phyloP scores from a whole-genome alignment of 2,113 vertebrate species.

The Microtus ochrogaster region DNA sequence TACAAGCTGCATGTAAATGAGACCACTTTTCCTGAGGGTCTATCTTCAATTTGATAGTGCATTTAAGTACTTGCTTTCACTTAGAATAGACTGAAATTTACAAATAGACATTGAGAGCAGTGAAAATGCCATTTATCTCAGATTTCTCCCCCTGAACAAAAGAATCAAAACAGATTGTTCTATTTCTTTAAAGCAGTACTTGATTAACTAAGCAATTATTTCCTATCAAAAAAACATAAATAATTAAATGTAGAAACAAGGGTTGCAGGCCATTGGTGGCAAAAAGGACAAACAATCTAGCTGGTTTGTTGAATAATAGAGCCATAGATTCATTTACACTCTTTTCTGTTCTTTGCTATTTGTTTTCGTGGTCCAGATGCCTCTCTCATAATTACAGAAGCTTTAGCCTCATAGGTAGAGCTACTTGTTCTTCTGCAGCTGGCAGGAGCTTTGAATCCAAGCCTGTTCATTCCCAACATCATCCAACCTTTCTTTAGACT shows the following conservation, averaged over 20 bases:
- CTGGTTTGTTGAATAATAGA: conserved; percentile 19
- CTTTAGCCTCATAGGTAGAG: not conserved
- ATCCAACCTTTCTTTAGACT: not conserved
- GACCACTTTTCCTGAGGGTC: conserved; percentile 76
- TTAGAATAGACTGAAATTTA: conserved; percentile 76
- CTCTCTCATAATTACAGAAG: not conserved
- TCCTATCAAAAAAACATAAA: conserved; percentile 65
- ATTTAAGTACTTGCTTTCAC: conserved; percentile 79
- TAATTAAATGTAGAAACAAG: conserved; percentile 60
- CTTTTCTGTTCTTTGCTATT: not conserved
- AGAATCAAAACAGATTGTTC: conserved; percentile 69
- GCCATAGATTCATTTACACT: not conserved
- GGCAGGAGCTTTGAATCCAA: not conserved
- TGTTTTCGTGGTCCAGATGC: not conserved
- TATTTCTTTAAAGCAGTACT: conserved; percentile 67
- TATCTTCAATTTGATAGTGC: conserved; percentile 75
- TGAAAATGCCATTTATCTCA: conserved; percentile 73
- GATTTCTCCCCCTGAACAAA: conserved; percentile 67
- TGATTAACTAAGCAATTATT: conserved; percentile 74
- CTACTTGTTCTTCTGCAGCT: conserved; percentile 3
- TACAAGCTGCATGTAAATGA: conserved; percentile 79
- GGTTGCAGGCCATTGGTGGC: not conserved
- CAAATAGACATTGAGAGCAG: conserved; percentile 77
- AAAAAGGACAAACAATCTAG: conserved; percentile 33
- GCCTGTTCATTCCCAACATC: not conserved